phyloP scores from a whole-genome alignment of 2,797 vertebrate species.

The Hozukius guyotensis region DNA sequence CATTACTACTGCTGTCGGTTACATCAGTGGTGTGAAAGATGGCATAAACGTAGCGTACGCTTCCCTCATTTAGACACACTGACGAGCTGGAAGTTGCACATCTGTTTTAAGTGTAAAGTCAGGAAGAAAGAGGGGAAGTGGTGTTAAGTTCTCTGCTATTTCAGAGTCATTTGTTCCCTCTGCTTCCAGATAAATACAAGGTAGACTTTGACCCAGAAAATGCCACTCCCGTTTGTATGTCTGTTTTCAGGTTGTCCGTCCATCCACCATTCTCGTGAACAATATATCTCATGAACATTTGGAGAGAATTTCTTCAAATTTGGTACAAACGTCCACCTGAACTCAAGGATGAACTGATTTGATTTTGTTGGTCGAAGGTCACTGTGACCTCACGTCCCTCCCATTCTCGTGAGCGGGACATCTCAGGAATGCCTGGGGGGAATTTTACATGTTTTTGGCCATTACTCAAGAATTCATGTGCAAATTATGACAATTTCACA shows the following conservation, averaged over 20 bases:
- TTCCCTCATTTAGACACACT: not conserved
- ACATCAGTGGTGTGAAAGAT: not conserved
- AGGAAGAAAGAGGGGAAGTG: not conserved
- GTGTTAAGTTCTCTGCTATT: not conserved
- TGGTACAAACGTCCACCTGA: not conserved
- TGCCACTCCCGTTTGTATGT: not conserved
- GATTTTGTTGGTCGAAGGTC: too few relatives aligned
- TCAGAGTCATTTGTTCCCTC: not conserved
- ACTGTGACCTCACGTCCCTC: too few relatives aligned
- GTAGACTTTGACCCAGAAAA: not conserved
- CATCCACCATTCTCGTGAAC: not conserved
- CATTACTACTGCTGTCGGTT: not conserved
- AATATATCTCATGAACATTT: too few relatives aligned
- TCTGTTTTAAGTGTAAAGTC: not conserved
- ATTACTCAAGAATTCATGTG: not conserved
- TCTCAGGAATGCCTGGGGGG: not conserved
- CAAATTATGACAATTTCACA: not conserved
- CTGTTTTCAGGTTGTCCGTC: not conserved
- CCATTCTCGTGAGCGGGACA: not conserved
- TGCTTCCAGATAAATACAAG: not conserved
- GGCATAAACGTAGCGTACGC: not conserved
- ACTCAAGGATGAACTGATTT: not conserved
- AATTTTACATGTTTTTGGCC: not conserved
- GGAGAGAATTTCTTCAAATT: too few relatives aligned
- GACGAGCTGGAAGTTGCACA: not conserved